Conservation (phyloP, 1,140 invertebrate genomes). For the Drosophila sturtevanti region DNA sequence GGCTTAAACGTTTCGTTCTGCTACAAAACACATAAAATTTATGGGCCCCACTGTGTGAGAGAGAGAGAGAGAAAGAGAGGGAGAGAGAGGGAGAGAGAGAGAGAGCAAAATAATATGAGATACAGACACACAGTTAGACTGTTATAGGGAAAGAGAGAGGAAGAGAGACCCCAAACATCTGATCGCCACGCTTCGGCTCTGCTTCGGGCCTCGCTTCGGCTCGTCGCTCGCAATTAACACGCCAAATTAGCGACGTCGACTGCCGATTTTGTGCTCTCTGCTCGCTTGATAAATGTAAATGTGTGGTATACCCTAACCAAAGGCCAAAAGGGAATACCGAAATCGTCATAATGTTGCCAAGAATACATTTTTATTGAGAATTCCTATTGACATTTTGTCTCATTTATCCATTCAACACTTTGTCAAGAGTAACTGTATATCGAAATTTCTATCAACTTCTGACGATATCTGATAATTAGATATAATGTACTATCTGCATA, state of each 20-base stretch:
- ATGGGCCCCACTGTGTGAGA: slow-evolving; percentile 46
- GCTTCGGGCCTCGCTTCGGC: slow-evolving; percentile 41
- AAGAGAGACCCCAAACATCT: not conserved
- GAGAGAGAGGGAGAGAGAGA: not conserved
- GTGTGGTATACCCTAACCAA: slow-evolving; percentile 8
- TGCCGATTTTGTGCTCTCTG: slow-evolving; percentile 27
- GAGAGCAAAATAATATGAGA: no score
- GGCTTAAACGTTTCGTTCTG: slow-evolving; percentile 82
- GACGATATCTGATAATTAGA: no score
- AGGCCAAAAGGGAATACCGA: not conserved
- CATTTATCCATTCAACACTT: no score
- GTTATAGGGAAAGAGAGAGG: not conserved
- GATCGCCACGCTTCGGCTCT: slow-evolving; percentile 47
- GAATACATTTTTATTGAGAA: no score
- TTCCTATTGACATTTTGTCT: no score
- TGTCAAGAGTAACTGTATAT: no score
- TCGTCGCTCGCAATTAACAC: slow-evolving; percentile 73
- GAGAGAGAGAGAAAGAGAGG: not conserved
- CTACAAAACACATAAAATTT: slow-evolving; percentile 76
- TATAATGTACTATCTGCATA: no score
- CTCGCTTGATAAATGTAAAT: slow-evolving; percentile 58
- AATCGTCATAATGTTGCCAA: not conserved
- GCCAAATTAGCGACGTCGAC: slow-evolving; percentile 70
- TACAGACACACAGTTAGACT: not conserved
- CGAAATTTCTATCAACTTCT: no score